Percentiles rank a stretch among this genome's conserved stretches.
These are phyloP conservation scores for Temnothorax curvispinosus DNA, from an alignment of 1,140 invertebrate genomes.

Conservation along the genomic window DNA sequence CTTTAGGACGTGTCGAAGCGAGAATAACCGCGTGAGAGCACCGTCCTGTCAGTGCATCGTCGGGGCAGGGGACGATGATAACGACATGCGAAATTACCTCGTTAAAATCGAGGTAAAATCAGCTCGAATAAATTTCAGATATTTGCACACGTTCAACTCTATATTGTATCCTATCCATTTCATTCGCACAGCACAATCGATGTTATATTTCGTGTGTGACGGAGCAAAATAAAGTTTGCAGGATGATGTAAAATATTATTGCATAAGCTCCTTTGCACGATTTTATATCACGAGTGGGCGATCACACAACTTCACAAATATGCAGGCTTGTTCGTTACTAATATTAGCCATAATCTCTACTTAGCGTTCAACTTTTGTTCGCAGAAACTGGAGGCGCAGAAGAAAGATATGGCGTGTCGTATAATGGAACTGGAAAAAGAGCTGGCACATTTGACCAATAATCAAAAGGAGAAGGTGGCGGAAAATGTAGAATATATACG, in stretches of 20 bases:
- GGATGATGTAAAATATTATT: not conserved
- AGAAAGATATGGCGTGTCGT: conserved; percentile 75
- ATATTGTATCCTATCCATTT: not conserved
- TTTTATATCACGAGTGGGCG: not conserved
- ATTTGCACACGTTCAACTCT: not conserved
- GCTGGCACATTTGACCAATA: conserved; percentile 67
- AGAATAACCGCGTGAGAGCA: conserved; percentile 78
- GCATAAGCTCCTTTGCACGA: conserved; percentile 13
- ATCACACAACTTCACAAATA: not conserved
- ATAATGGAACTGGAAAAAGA: conserved; percentile 80
- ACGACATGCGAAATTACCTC: conserved; percentile 67
- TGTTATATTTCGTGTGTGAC: not conserved
- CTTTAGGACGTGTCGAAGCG: conserved; percentile 83
- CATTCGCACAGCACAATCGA: not conserved
- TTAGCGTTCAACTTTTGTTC: not conserved
- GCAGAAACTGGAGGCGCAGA: conserved; percentile 79
- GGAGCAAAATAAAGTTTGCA: not conserved
- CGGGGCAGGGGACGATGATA: conserved; percentile 69
- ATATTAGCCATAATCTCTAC: conserved; percentile 18
- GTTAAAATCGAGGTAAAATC: conserved; percentile 79
- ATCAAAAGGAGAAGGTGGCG: conserved; percentile 79
- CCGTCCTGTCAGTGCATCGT: conserved; percentile 74
- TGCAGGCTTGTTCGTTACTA: conserved; percentile 12
- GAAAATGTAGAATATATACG: conserved; percentile 83
- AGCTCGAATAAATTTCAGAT: not conserved